Base-by-base conservation (phyloP, 2,888 invertebrate genomes). In the Phania funesta region DNA sequence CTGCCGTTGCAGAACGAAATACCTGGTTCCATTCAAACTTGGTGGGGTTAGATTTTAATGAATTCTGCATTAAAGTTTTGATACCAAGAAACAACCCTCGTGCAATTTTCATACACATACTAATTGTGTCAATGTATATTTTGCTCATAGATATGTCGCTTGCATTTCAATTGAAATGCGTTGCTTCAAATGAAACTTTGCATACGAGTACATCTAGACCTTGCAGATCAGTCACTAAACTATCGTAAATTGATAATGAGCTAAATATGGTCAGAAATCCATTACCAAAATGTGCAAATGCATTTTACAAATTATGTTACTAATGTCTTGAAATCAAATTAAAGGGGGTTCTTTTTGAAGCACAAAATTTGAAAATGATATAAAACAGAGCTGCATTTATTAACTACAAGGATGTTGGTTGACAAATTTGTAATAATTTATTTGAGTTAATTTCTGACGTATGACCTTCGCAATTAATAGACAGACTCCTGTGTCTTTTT, bases 231-330 rank as follows among this genome's bases (percentile, higher is more conserved):
- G 26, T 46, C 74, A 65, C 56, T 44, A 20, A 74, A 65, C 41
- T n/a, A 8, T 26, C 35, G 32, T 60, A 35, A 44, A 44, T 18
- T 44, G 60, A 44, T 52, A 68, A 62, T 44, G 60, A 35, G 32
- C 76, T 60, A 35, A 76, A 76, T 68, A 68, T 76, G 76, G 68
- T 62, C 50, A 68, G 22, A 44, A 32, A 68, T 44, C 52, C 60
- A 76, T 52, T 68, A 46, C 7, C 32, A 8, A 68, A 52, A 44
- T 44, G n/a, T 52, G 20, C 52, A 46, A 76, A 76, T 41, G 16
- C 41, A 41, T 41, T 13, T 41, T 1, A 16, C 5, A 46, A 44
- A 44, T 26, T 26, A 20, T 18, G 13, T 44, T 26, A 29, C 18
- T 11, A 62, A 46, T 62, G 18, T 18, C 1, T 44, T 62, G 16